These are phyloP conservation scores for Trissolcus brochymenae DNA, from an alignment of 2,888 invertebrate species.

Conservation along the genomic window DNA sequence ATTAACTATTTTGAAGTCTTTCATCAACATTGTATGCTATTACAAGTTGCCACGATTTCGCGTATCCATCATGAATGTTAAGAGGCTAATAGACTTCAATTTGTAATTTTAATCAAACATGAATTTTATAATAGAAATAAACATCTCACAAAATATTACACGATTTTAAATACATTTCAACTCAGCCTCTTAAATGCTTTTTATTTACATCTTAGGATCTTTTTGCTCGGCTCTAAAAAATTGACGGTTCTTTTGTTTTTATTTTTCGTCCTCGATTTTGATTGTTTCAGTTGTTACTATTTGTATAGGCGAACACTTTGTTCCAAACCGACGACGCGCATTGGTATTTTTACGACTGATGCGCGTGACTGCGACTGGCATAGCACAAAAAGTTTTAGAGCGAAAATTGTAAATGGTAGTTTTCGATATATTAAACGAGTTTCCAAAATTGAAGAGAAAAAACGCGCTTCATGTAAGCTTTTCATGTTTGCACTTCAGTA, in stretches of 20 bases:
- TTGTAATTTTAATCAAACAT: too few species aligned
- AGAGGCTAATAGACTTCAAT: too few species aligned
- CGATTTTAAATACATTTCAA: too few species aligned
- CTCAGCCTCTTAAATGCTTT: background rate
- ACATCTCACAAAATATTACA: too few species aligned
- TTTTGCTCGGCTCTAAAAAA: too few species aligned
- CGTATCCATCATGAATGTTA: too few species aligned
- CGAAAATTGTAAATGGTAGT: constrained; percentile 45
- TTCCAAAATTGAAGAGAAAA: constrained; percentile 32
- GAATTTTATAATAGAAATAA: too few species aligned
- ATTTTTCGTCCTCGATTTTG: too few species aligned
- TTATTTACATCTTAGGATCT: background rate
- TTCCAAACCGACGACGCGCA: background rate
- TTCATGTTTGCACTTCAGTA: constrained; percentile 27
- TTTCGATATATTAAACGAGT: constrained; percentile 48
- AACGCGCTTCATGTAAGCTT: constrained; percentile 26
- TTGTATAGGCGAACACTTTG: background rate
- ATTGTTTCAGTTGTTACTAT: background rate
- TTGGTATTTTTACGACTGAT: background rate
- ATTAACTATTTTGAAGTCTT: too few species aligned
- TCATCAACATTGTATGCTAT: too few species aligned
- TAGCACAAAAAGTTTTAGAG: constrained; percentile 22
- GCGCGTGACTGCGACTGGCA: constrained; percentile 7
- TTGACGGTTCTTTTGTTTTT: background rate
- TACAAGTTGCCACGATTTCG: too few species aligned